Base-by-base conservation (phyloP, 2,888 invertebrate genomes). In the Lymantria dispar region DNA sequence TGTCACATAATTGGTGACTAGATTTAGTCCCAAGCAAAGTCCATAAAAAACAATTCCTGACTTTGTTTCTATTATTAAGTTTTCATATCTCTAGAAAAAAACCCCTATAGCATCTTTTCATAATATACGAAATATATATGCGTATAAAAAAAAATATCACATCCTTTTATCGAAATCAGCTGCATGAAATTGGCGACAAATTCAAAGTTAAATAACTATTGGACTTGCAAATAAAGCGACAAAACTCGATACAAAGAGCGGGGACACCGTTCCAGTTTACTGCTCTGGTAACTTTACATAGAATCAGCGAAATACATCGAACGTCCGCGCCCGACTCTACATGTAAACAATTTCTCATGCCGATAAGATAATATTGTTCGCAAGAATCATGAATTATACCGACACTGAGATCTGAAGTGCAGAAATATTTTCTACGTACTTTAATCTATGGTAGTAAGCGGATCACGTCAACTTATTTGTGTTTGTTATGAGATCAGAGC, bases 391-490 rank as follows among this genome's bases (percentile, higher is more conserved):
- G 83, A 80, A 79, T 83, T 80, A 80, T 77, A 74, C 78, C 55
- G 59, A 66, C 63, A 62, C 58, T 62, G 63, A 61, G 49, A 47
- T 62, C 59, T 62, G 74, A 70, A 76, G 72, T 76, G 74, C 70
- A 77, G 78, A 75, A 83, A 80, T 83, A 82, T 78, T 82, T 77
- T 76, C 78, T 73, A 66, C 67, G 59, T 67, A 77, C 78, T 74
- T 22, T 88, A 87, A 88, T 88, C 87, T 87, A 79, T 78, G 76
- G 65, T 74, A 74, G 85, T 87, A 90, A 91, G 88, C 85, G 85
- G 90, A 88, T 91, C 89, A 90, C 83, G 90, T 90, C 90, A 83
- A 78, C 80, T 90, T 89, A 88, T 86, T 88, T 85, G 82, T 88
- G 83, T 89, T 87, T 86, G 87, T 88, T 89, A 89, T 88, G 85